Conservation (phyloP, 1,140 invertebrate genomes). For the Papilio glaucus region DNA sequence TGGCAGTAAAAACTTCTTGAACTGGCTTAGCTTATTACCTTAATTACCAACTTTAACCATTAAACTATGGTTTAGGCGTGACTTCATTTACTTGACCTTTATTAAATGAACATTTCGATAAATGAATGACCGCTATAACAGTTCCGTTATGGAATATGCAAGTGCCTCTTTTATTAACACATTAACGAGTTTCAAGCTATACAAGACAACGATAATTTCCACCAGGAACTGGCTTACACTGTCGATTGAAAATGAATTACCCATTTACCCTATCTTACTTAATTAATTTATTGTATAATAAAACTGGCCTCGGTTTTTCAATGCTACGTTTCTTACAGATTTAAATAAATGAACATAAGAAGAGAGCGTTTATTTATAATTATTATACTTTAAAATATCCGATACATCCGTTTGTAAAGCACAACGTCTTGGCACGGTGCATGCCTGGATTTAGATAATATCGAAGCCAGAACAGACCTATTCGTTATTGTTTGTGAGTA, state of each 20-base stretch:
- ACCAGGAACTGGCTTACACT: too few species aligned
- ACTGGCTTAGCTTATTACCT: background rate
- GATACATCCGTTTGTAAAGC: constrained; percentile 21
- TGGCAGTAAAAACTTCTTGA: background rate
- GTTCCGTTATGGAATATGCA: background rate
- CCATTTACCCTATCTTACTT: too few species aligned
- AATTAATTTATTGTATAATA: too few species aligned
- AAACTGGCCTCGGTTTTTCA: too few species aligned
- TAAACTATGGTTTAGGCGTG: background rate
- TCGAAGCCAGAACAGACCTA: constrained; percentile 28
- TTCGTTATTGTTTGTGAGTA: constrained; percentile 22
- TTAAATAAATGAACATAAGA: background rate
- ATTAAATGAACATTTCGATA: constrained; percentile 16
- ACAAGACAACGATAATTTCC: too few species aligned
- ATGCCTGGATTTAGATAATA: constrained; percentile 24
- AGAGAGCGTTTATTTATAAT: background rate
- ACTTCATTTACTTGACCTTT: background rate
- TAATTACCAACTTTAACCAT: constrained; percentile 15
- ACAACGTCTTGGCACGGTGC: constrained; percentile 22
- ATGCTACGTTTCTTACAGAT: background rate
- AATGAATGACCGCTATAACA: background rate
- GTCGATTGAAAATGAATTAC: too few species aligned
- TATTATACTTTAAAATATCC: background rate
- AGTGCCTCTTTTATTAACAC: background rate
- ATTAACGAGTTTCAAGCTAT: background rate